A percentile compares a stretch with the other conserved stretches of the same genome.
Conservation (phyloP, 2,888 invertebrate species). For the Phania funesta region DNA sequence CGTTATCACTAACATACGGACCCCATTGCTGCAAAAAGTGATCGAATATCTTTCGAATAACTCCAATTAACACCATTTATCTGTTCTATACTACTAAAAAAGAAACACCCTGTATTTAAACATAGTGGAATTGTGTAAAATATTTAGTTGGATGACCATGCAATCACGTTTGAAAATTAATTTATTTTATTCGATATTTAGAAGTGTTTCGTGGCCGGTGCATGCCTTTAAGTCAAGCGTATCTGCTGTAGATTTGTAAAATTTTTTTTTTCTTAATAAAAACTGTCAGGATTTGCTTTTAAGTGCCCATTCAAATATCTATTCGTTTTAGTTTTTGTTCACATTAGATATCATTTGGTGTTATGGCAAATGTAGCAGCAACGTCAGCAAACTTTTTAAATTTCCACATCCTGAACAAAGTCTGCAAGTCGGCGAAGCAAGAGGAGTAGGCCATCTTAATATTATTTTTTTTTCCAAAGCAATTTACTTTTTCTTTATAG, state of each 20-base stretch:
- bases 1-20: no score
- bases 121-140: no score
- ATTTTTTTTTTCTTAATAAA: neutral
- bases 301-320: constrained; percentile 46
- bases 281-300: constrained; percentile 15
- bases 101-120: no score
- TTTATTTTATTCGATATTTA: neutral
- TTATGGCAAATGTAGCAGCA: neutral
- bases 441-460: constrained; percentile 47
- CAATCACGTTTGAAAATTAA: no score
- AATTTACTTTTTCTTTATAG: constrained; percentile 39
- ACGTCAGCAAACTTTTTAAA: constrained; percentile 15
- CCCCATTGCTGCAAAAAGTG: no score
- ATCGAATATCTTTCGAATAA: no score
- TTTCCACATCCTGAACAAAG: constrained; percentile 13
- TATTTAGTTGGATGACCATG: no score
- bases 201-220: neutral
- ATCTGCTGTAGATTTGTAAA: neutral
- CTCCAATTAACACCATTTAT: no score
- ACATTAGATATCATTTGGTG: constrained; percentile 31
- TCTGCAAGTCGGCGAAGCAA: constrained; percentile 3
- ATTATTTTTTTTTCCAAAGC: constrained; percentile 45
- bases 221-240: no score
- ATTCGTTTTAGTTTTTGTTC: neutral
- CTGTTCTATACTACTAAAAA: no score